Base-by-base conservation (phyloP, 1,140 invertebrate genomes). In the Anoplolepis gracilipes region DNA sequence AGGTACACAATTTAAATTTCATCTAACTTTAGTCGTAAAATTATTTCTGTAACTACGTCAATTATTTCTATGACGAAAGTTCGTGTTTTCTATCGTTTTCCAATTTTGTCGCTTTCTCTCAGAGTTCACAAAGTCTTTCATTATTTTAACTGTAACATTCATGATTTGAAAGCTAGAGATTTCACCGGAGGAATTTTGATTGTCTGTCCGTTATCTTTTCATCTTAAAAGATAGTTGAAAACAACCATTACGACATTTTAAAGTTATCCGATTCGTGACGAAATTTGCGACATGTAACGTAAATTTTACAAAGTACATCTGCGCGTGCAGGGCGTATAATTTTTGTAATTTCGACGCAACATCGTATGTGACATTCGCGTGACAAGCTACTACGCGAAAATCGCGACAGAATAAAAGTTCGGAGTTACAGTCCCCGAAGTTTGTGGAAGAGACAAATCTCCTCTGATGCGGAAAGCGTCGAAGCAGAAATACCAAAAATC, bases 341-440 rank as follows among this genome's bases (percentile, higher is more conserved):
- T 69, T 79, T 79, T 69, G 22, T 25, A 36, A 79, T 69, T 79
- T 79, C 46, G 10, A 78, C 4, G n/a, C 13, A 22, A 33, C 10
- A 53, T n/a, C n/a, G 30, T 75, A 4, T 57, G 69, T 33, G 28
- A 72, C 53, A 36, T 57, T 57, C 13, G 70, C n/a, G n/a, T 33
- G n/a, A 75, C 49, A 30, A 75, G 33, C 33, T 57, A 73, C 49
- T 36, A 36, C n/a, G 33, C 28, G 39, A 62, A 59, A 61, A 25
- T 78, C 13, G 42, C 42, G 16, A 55, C 53, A 2, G 2, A 79
- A 79, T 53, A 79, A 42, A 79, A 79, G 67, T 79, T 79, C 46
- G 30, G 28, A 46, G 30, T 36, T 53, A 33, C 4, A 19, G 8
- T 62, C 16, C n/a, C 16, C 16, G 39, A 30, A 76, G 22, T 69